Base-by-base conservation (phyloP, 2,888 invertebrate genomes). In the Eustalomyia histrio region DNA sequence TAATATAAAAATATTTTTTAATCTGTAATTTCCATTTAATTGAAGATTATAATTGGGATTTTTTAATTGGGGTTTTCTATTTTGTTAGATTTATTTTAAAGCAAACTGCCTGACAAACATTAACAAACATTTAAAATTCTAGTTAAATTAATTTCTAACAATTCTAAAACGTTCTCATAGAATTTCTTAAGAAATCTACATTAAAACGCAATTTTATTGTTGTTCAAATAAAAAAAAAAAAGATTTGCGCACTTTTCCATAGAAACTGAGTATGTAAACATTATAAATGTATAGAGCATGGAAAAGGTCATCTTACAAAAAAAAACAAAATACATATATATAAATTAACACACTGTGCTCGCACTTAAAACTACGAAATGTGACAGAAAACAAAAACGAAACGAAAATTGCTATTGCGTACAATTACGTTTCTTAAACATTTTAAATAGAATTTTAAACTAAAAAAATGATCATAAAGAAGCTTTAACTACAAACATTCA, bases 201-300 rank as follows among this genome's bases (percentile, higher is more conserved):
- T 61, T 75, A 57, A 35, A 75, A 72, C 61, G 57, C 73, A 81
- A 76, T 69, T 76, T 60, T 43, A 18, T 58, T 47, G 39, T 50
- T 50, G 33, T 16, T 57, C 50, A 33, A 17, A 17, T 52, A 63
- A 50, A n/a, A 63, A 73, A 29, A 55, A 50, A 72, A 76, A 63
- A 63, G 58, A 60, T 80, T 80, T 80, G 80, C 80, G 80, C 80
- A 81, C 81, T 81, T 81, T 81, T 81, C 80, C 78, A 65, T 47
- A 47, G 81, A 81, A 81, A 74, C 43, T 52, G 60, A 55, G 43
- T 71, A 53, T 65, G 16, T 29, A 47, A 73, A 47, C 17, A 18
- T 16, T 33, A 64, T 53, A 33, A 18, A 16, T 8, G 43, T 61
- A 6, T 33, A 69, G 73, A 81, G 64, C 78, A 78, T 78, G 78